phyloP scores from a whole-genome alignment of 2,888 invertebrate genomes.

The Trichacis sp. region DNA sequence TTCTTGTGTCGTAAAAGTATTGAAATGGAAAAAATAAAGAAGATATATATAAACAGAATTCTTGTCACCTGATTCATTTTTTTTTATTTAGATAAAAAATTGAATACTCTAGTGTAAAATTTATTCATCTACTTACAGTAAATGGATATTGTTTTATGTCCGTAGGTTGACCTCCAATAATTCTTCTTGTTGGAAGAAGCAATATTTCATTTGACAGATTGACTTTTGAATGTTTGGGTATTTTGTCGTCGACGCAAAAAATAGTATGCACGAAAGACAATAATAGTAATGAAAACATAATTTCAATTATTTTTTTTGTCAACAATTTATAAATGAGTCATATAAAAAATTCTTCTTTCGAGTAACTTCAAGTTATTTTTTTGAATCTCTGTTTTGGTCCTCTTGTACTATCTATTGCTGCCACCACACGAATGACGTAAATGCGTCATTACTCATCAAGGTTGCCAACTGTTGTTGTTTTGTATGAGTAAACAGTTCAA shows the following conservation, averaged over 20 bases:
- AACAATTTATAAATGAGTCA: too few species aligned
- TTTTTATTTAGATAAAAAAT: not conserved
- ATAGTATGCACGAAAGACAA: not conserved
- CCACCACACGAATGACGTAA: too few species aligned
- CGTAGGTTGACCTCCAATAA: conserved; percentile 50
- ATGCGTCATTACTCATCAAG: too few species aligned
- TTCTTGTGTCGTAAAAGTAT: not conserved
- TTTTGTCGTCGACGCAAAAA: not conserved
- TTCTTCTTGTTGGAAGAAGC: not conserved
- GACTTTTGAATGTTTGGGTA: not conserved
- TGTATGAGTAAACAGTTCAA: too few species aligned
- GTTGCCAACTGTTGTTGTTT: too few species aligned
- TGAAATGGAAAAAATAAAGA: not conserved
- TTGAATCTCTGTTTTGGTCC: too few species aligned
- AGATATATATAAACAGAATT: not conserved
- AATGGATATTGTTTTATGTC: conserved; percentile 53
- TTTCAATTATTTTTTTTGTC: too few species aligned
- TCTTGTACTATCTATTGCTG: too few species aligned
- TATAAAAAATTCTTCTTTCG: too few species aligned
- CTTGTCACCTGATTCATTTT: not conserved
- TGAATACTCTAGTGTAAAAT: too few species aligned
- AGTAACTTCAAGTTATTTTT: too few species aligned
- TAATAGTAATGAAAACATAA: not conserved
- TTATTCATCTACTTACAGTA: conserved; percentile 42
- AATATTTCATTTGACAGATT: not conserved